Conservation (phyloP, 2,113 vertebrate genomes). For the Apodemus sylvaticus region DNA sequence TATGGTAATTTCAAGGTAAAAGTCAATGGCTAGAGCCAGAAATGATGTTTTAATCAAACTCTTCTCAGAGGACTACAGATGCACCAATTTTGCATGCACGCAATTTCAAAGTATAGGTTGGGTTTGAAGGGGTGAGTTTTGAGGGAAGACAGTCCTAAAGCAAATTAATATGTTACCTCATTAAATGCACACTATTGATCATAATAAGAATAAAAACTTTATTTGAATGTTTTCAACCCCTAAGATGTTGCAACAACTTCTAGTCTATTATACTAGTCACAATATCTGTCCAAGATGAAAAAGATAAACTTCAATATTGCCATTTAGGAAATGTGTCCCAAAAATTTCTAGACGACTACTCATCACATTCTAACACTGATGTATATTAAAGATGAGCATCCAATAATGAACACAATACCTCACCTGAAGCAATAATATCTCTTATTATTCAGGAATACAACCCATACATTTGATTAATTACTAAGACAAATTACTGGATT, state of each 20-base stretch:
- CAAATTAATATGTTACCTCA: not conserved
- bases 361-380: not conserved
- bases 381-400: not conserved
- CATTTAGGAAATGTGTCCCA: not conserved
- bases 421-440: not conserved
- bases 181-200: not conserved
- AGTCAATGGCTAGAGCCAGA: not conserved
- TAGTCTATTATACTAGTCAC: not conserved
- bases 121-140: not conserved
- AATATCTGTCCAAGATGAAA: not conserved
- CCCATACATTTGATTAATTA: not conserved
- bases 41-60: not conserved
- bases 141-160: not conserved
- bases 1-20: not conserved
- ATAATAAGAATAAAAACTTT: not conserved
- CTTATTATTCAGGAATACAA: not conserved
- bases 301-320: conserved; percentile 14
- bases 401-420: not conserved
- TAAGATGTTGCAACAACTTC: not conserved
- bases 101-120: not conserved
- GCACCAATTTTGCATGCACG: not conserved
- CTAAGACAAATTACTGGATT: too few relatives aligned
- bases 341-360: not conserved
- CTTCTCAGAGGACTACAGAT: not conserved
- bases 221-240: not conserved